Evolutionary conservation across 92 coral and sea anemone species (phyloP), one percentile per base, ranked within the genome.

Genomic region (Diadumene lineata): DNA sequence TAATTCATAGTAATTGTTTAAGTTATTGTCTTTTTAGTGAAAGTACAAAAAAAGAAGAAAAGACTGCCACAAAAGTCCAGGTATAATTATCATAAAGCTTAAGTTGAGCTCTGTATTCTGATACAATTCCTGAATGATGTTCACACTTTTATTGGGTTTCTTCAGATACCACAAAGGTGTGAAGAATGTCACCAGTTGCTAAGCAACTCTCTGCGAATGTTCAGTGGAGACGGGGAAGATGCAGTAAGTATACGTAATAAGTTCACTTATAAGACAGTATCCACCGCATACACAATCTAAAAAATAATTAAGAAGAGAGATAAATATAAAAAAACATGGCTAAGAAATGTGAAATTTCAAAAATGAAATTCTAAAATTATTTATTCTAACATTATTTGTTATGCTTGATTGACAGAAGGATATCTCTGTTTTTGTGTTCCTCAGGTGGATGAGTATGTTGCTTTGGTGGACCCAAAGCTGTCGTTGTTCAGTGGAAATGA

Each of bases 361-460:
- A n/a, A n/a, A n/a, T n/a, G n/a, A n/a, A n/a, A n/a, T n/a, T n/a
- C n/a, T n/a, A n/a, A n/a, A n/a, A n/a, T n/a, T n/a, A n/a, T n/a
- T n/a, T n/a, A n/a, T n/a, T n/a, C n/a, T n/a, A n/a, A n/a, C n/a
- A n/a, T n/a, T n/a, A n/a, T n/a, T n/a, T n/a, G n/a, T n/a, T n/a
- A n/a, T n/a, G n/a, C n/a, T n/a, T n/a, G n/a, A n/a, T n/a, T n/a
- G n/a, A n/a, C n/a, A n/a, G n/a, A n/a, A n/a, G n/a, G n/a, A n/a
- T n/a, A n/a, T n/a, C n/a, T n/a, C n/a, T n/a, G n/a, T n/a, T n/a
- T n/a, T n/a, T n/a, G n/a, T n/a, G n/a, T n/a, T n/a, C n/a, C n/a
- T n/a, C 34, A 93, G 98, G 97, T 94, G 51, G 98, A 94, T 64
- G 98, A 94, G 55, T 92, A 83, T 94, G 96, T 92, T 30, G 97